phyloP scores from a whole-genome alignment of 2,888 invertebrate species.

The Drosophila pullipes region DNA sequence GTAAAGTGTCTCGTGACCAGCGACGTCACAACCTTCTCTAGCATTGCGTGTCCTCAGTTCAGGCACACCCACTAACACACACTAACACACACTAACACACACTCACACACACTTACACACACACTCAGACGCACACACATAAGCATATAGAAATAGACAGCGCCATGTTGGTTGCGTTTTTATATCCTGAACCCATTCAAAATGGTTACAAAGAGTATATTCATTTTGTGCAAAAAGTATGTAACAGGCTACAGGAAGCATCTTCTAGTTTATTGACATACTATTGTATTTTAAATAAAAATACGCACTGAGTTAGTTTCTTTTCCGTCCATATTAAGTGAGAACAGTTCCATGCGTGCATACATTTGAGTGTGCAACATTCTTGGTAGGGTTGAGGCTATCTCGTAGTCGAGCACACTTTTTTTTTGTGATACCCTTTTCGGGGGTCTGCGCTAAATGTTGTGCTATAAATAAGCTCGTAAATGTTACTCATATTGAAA shows the following conservation, averaged over 20 bases:
- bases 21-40: constrained; percentile 47
- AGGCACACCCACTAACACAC: constrained; percentile 9
- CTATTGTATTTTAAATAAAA: neutral
- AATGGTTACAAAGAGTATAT: neutral
- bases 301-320: neutral
- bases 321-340: neutral
- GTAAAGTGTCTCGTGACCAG: constrained; percentile 65
- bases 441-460: neutral
- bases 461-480: neutral
- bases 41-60: constrained; percentile 52
- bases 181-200: constrained; percentile 22
- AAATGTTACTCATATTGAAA: neutral
- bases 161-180: constrained; percentile 14
- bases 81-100: neutral
- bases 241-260: neutral
- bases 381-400: neutral
- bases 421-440: neutral
- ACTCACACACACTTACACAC: neutral
- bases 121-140: constrained; percentile 3
- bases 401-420: neutral
- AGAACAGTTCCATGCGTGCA: neutral
- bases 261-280: neutral
- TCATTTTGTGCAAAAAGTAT: neutral
- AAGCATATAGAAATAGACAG: constrained; percentile 23
- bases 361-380: neutral